phyloP scores from a whole-genome alignment of 2,797 vertebrate genomes.

The Poeciliopsis paucimaculata region DNA sequence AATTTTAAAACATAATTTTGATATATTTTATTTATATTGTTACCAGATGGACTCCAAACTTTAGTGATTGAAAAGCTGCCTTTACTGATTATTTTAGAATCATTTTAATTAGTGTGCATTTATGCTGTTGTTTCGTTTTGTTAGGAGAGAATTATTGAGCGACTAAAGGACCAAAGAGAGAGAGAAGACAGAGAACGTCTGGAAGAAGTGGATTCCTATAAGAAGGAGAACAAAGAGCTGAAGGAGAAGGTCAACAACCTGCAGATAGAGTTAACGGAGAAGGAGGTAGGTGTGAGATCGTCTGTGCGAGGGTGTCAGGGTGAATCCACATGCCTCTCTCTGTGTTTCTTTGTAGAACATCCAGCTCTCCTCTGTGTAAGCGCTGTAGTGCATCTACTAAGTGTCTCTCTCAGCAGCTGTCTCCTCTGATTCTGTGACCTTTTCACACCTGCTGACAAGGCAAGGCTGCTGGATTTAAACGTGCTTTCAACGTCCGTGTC shows the following conservation, averaged over 20 bases:
- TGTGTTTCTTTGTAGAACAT: slow-evolving; percentile 20
- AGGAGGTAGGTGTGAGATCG: slow-evolving; percentile 87
- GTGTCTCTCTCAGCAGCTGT: slow-evolving; percentile 1
- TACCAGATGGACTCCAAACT: neutral
- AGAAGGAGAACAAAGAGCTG: slow-evolving; percentile 98
- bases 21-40: neutral
- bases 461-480: slow-evolving; percentile 20
- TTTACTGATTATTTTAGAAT: neutral
- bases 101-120: neutral
- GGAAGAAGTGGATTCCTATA: slow-evolving; percentile 95
- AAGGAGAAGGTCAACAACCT: slow-evolving; percentile 97
- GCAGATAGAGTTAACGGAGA: slow-evolving; percentile 96
- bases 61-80: neutral
- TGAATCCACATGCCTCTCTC: slow-evolving; percentile 13
- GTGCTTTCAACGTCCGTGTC: slow-evolving; percentile 48
- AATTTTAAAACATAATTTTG: neutral
- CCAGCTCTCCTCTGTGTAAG: slow-evolving; percentile 5
- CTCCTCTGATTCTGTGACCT: slow-evolving; percentile 8
- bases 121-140: slow-evolving; percentile 28
- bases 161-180: slow-evolving; percentile 97
- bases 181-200: slow-evolving; percentile 95
- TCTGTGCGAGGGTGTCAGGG: slow-evolving; percentile 6
- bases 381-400: neutral
- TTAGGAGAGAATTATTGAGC: slow-evolving; percentile 98
- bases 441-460: slow-evolving; percentile 17